These are phyloP conservation scores for Anniella stebbinsi DNA, from an alignment of 2,797 vertebrate species.

Conservation along the genomic window DNA sequence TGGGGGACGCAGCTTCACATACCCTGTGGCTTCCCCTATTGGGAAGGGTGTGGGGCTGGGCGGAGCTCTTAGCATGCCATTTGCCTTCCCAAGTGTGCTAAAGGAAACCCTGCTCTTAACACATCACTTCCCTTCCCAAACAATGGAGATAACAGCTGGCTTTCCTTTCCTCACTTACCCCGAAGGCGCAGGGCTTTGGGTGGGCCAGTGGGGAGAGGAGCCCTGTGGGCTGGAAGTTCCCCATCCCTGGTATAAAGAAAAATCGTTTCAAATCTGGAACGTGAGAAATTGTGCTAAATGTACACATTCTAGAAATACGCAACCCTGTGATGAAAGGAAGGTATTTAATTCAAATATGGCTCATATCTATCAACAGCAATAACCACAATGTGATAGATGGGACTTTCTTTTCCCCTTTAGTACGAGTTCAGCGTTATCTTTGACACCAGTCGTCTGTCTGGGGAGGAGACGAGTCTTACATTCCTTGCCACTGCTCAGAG, in stretches of 20 bases:
- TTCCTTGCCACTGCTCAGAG: conserved; percentile 93
- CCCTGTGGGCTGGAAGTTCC: too few species aligned
- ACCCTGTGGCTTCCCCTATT: too few species aligned
- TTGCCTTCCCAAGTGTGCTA: too few species aligned
- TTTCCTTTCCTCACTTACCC: too few species aligned
- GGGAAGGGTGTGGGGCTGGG: too few species aligned
- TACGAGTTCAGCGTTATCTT: conserved; percentile 96
- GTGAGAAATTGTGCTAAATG: background rate
- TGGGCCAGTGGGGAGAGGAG: too few species aligned
- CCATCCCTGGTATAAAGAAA: background rate
- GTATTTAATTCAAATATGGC: background rate
- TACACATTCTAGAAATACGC: background rate
- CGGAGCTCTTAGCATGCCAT: too few species aligned
- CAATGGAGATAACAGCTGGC: too few species aligned
- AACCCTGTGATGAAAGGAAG: background rate
- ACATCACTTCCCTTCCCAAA: too few species aligned
- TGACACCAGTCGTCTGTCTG: conserved; percentile 94
- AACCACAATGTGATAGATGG: conserved; percentile 31
- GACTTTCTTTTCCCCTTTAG: conserved; percentile 74
- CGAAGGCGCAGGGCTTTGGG: too few species aligned
- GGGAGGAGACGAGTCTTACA: conserved; percentile 88
- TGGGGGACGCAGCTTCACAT: too few species aligned
- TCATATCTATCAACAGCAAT: background rate
- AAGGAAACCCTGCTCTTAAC: too few species aligned
- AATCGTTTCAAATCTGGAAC: background rate